Conservation (phyloP, 2,888 invertebrate genomes). For the Eristalis arbustorum region DNA sequence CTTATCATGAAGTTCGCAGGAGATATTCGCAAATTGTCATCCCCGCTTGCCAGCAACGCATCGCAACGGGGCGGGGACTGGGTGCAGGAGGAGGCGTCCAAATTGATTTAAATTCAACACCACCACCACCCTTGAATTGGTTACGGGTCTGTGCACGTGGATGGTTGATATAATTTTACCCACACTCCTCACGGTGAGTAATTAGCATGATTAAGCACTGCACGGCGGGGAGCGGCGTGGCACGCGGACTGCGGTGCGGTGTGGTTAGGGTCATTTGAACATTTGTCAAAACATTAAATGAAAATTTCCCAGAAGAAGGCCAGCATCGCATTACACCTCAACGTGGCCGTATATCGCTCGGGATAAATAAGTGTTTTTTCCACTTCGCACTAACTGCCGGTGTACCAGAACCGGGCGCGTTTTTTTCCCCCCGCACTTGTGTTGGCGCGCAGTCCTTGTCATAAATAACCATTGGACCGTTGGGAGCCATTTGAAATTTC, state of each 20-base stretch:
- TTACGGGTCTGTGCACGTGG: neutral
- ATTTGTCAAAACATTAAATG: constrained; percentile 60
- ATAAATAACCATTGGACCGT: constrained; percentile 52
- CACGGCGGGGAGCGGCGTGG: neutral
- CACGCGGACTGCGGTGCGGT: neutral
- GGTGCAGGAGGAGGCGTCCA: neutral
- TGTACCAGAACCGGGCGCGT: neutral
- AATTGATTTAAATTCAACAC: constrained; percentile 62
- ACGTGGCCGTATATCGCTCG: constrained; percentile 2
- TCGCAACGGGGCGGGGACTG: too few relatives aligned
- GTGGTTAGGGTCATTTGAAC: constrained; percentile 42
- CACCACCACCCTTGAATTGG: neutral
- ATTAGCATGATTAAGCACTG: constrained; percentile 62
- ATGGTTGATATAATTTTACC: constrained; percentile 5
- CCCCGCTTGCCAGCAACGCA: neutral
- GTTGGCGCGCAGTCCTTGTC: neutral
- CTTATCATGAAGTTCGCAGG: constrained; percentile 62
- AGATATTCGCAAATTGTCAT: constrained; percentile 6
- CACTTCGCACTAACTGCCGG: constrained; percentile 15
- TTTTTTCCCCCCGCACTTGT: neutral
- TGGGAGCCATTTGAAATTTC: constrained; percentile 45
- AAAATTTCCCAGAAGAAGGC: constrained; percentile 21
- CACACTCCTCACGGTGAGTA: constrained; percentile 47
- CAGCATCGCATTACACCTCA: constrained; percentile 28
- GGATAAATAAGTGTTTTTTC: constrained; percentile 48